phyloP scores from a whole-genome alignment of 2,797 vertebrate species.

The Sebastes kiyomatsui region DNA sequence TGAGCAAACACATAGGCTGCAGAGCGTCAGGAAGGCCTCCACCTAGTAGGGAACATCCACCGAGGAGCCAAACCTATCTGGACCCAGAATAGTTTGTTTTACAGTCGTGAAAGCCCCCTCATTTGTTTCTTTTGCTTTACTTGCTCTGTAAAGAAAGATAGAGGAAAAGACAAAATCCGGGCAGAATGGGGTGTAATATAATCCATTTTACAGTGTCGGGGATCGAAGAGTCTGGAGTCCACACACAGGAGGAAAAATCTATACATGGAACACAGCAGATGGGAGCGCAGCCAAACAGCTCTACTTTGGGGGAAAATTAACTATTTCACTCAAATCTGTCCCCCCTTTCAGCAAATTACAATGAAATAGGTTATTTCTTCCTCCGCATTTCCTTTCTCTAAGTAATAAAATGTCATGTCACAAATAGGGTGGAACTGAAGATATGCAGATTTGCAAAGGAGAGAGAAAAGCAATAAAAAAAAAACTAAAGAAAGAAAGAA shows the following conservation, averaged over 20 bases:
- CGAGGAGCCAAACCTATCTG: constrained; percentile 30
- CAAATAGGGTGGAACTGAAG: constrained; percentile 34
- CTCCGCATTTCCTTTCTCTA: constrained; percentile 20
- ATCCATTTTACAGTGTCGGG: constrained; percentile 84
- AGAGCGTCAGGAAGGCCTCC: constrained; percentile 48
- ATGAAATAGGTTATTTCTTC: constrained; percentile 73
- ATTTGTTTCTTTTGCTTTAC: constrained; percentile 70
- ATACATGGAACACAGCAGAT: constrained; percentile 82
- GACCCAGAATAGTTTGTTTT: constrained; percentile 51
- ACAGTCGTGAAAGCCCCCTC: constrained; percentile 32
- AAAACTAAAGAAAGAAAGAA: constrained; percentile 3
- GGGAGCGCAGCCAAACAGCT: constrained; percentile 82
- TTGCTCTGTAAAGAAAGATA: constrained; percentile 60
- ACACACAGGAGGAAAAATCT: constrained; percentile 83
- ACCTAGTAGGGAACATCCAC: constrained; percentile 51
- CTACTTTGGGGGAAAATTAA: constrained; percentile 85
- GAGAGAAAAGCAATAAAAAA: background rate
- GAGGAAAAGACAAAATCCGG: constrained; percentile 72
- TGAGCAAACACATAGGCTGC: constrained; percentile 64
- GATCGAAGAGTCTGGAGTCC: constrained; percentile 84
- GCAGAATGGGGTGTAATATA: constrained; percentile 85
- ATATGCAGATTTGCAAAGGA: constrained; percentile 56
- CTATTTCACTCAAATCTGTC: constrained; percentile 83
- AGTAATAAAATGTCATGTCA: constrained; percentile 77
- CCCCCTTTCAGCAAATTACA: constrained; percentile 80